phyloP scores from a whole-genome alignment of 2,888 invertebrate species.

The Heliconius ismenius region DNA sequence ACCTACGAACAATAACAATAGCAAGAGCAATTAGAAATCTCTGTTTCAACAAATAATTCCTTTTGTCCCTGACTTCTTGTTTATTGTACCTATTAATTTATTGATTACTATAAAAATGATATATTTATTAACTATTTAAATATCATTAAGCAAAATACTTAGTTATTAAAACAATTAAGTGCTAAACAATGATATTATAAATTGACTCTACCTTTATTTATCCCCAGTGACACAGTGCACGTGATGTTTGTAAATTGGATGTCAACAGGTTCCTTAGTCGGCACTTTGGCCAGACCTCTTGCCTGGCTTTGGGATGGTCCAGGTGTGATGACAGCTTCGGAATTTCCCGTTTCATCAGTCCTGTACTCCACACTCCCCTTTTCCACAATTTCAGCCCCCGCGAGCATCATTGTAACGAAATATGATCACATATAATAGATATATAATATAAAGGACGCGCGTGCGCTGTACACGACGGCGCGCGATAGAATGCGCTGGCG shows the following conservation, averaged over 20 bases:
- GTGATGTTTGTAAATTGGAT: constrained; percentile 88
- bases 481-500: constrained; percentile 67
- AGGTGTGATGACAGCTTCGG: constrained; percentile 34
- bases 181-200: neutral
- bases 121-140: neutral
- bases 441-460: constrained; percentile 50
- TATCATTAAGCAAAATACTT: neutral
- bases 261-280: constrained; percentile 82
- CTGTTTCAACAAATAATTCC: constrained; percentile 4
- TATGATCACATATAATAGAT: constrained; percentile 37
- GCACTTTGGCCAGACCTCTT: constrained; percentile 56
- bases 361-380: constrained; percentile 60
- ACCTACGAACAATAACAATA: constrained; percentile 19
- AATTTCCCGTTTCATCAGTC: constrained; percentile 43
- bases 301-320: constrained; percentile 38
- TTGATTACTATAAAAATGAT: neutral
- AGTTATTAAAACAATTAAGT: neutral
- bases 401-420: constrained; percentile 69
- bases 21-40: constrained; percentile 13
- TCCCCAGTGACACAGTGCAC: constrained; percentile 87
- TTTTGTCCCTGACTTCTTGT: constrained; percentile 1
- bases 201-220: constrained; percentile 83
- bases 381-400: constrained; percentile 73
- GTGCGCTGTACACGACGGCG: constrained; percentile 57
- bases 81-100: neutral